Conservation (phyloP, 2,797 vertebrate genomes). For the Apodemus agrarius region DNA sequence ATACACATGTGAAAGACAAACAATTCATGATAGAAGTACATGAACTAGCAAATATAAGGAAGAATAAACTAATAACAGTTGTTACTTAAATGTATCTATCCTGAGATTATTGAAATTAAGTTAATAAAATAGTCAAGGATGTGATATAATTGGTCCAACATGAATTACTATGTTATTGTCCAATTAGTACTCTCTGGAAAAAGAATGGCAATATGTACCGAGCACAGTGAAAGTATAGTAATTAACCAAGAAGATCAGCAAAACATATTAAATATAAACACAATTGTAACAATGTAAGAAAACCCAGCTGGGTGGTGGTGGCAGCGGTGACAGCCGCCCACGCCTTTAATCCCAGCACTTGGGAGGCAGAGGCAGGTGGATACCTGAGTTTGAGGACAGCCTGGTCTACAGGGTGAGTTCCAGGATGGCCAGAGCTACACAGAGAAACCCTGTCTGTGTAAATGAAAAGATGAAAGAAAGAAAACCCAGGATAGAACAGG, state of each 20-base stretch:
- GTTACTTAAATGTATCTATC: constrained; percentile 44
- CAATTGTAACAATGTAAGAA: background rate
- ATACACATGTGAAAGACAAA: constrained; percentile 50
- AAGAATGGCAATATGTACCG: constrained; percentile 25
- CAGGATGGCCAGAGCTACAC: background rate
- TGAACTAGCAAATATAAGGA: constrained; percentile 29
- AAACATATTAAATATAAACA: background rate
- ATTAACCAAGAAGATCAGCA: constrained; percentile 50
- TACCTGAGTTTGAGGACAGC: background rate
- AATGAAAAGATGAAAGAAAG: background rate
- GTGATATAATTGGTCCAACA: background rate
- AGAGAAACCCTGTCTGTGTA: background rate
- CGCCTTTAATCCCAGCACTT: background rate
- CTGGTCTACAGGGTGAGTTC: background rate
- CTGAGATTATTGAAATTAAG: constrained; percentile 43
- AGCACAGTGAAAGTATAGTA: constrained; percentile 29
- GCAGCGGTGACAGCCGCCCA: too few relatives aligned
- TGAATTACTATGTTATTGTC: constrained; percentile 6
- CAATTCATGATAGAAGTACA: constrained; percentile 32
- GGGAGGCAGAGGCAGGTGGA: background rate
- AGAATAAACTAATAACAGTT: constrained; percentile 22
- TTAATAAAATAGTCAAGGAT: constrained; percentile 41
- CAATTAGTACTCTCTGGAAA: constrained; percentile 16
- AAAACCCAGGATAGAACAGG: constrained; percentile 9
- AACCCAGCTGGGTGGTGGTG: background rate